Evolutionary conservation across 2,797 vertebrate species (phyloP).

Genomic region (Megalops cyprinoides): DNA sequence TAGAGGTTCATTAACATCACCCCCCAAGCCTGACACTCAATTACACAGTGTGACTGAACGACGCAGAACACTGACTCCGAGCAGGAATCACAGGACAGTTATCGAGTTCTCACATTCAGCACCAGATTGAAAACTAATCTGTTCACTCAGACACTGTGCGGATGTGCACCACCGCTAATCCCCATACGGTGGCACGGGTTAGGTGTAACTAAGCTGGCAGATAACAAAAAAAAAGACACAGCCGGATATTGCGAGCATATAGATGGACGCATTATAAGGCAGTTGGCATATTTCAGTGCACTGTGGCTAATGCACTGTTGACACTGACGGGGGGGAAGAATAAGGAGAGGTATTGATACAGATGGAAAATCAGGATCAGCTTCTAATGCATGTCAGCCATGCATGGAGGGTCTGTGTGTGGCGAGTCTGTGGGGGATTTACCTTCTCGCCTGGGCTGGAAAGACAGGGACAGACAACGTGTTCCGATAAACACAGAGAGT

Average conservation of each 20-base stretch:
- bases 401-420: background rate
- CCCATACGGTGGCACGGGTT: background rate
- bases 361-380: background rate
- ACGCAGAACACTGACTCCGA: background rate
- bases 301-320: constrained; percentile 8
- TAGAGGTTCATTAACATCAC: too few species aligned
- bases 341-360: constrained; percentile 7
- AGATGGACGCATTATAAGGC: background rate
- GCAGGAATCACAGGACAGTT: background rate
- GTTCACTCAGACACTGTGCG: background rate
- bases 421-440: constrained; percentile 4
- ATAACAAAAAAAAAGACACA: background rate
- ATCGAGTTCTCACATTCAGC: background rate
- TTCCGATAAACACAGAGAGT: background rate
- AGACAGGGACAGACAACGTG: background rate
- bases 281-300: background rate
- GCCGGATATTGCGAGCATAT: background rate
- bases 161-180: background rate
- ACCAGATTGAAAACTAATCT: background rate
- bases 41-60: background rate
- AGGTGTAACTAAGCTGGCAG: background rate
- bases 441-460: background rate
- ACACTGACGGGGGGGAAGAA: background rate
- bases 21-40: background rate
- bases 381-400: background rate